phyloP scores from a whole-genome alignment of 2,888 invertebrate genomes.

The Tachina lurida region DNA sequence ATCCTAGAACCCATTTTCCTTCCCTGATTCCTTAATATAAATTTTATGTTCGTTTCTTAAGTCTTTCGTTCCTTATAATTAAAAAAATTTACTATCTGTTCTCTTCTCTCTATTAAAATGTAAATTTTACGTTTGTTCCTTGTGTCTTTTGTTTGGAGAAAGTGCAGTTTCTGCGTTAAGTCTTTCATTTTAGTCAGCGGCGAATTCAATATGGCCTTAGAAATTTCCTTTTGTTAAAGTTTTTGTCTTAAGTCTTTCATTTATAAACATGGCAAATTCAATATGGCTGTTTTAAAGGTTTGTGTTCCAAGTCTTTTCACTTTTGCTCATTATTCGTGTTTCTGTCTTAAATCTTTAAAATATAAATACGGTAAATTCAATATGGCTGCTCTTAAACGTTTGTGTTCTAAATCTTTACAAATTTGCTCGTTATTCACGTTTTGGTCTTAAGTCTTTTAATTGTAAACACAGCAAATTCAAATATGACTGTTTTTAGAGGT shows the following conservation, averaged over 20 bases:
- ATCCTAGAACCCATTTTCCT: too few relatives aligned
- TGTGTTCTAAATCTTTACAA: too few relatives aligned
- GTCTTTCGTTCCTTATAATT: background rate
- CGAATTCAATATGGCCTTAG: background rate
- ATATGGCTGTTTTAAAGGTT: background rate
- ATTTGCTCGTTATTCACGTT: too few relatives aligned
- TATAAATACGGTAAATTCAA: too few relatives aligned
- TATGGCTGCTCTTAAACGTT: too few relatives aligned
- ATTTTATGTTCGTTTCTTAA: conserved; percentile 31
- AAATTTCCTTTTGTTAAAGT: background rate
- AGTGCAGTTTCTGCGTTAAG: too few relatives aligned
- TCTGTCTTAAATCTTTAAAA: too few relatives aligned
- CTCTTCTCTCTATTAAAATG: background rate
- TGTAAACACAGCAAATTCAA: too few relatives aligned
- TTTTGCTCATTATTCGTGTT: too few relatives aligned
- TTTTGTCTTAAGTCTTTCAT: conserved; percentile 11
- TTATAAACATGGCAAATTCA: background rate
- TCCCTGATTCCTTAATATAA: background rate
- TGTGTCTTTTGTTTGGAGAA: background rate
- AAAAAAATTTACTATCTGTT: background rate
- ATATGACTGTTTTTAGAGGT: too few relatives aligned
- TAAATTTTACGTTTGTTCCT: background rate
- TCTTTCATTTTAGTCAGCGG: too few relatives aligned
- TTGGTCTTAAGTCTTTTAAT: too few relatives aligned
- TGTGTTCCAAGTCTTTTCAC: background rate